Base-by-base conservation (phyloP, 2,797 vertebrate genomes). In the Melopsittacus undulatus region DNA sequence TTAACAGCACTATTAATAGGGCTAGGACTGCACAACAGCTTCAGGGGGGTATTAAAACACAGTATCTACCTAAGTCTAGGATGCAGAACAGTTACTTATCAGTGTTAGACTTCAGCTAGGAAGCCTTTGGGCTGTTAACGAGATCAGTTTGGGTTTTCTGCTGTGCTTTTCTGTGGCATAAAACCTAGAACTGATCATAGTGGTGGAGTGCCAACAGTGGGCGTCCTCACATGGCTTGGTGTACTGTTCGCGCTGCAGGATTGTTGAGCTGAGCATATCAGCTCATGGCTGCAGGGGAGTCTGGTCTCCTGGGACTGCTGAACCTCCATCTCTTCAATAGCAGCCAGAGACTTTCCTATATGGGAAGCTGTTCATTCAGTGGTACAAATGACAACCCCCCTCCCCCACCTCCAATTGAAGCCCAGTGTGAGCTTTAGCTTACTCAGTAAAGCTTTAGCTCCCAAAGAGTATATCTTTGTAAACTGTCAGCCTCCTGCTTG, bases 1-100 rank as follows among this genome's bases (percentile, higher is more conserved):
- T 83, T 92, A 83, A 81, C 79, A 90, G 66, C 49, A 54, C 57
- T 86, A 63, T 75, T 92, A 87, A 93, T 83, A 92, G 62, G 42
- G 49, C 42, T 57, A 62, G n/a, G 52, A 27, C 9, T 77, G 43
- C 78, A 80, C 62, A 93, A 86, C 64, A 23, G 72, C 78, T 89
- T 92, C 66, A 61, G 82, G 27, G 46, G 52, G 42, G 21, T 70
- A 72, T 68, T 72, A 61, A 92, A 90, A 64, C 14, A 43, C n/a
- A 57, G 20, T 48, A 62, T 64, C 70, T 83, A 69, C 36, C 42
- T 46, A 38, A 40, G 27, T 46, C 27, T 52, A 83, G 66, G 57
- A 52, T 30, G 64, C 48, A n/a, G 13, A 76, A 48, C 63, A 61
- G 29, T 49, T 61, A 56, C 2, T 36, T 36, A 36, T 36, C 63